These are phyloP conservation scores for Arvicanthis niloticus DNA, from an alignment of 2,113 vertebrate genomes.

Conservation along the genomic window DNA sequence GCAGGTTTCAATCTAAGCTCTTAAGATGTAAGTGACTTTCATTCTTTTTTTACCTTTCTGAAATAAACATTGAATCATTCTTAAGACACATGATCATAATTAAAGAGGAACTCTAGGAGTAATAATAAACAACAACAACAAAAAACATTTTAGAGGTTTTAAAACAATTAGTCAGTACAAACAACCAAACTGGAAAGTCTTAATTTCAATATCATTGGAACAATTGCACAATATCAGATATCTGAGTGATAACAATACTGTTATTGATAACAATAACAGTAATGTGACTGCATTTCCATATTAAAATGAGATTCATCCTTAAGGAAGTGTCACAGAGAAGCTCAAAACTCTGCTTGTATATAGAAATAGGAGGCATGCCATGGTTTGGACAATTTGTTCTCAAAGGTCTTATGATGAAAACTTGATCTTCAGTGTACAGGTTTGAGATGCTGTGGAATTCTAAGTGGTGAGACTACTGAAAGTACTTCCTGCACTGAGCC, in stretches of 20 bases:
- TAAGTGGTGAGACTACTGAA: not conserved
- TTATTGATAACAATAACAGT: not conserved
- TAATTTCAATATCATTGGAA: not conserved
- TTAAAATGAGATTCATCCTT: not conserved
- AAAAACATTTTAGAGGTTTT: not conserved
- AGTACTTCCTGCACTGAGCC: not conserved
- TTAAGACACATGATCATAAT: not conserved
- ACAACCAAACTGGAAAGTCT: not conserved
- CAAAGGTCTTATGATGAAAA: not conserved
- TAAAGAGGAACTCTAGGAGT: not conserved
- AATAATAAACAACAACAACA: not conserved
- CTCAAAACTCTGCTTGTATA: not conserved
- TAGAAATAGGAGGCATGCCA: not conserved
- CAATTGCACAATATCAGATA: not conserved
- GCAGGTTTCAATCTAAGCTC: constrained; percentile 12
- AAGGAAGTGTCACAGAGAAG: not conserved
- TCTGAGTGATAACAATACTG: not conserved
- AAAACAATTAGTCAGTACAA: not conserved
- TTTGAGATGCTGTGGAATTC: not conserved
- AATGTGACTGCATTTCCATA: not conserved
- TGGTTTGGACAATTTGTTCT: not conserved
- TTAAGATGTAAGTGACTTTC: not conserved
- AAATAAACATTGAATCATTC: not conserved
- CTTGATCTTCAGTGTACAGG: not conserved
- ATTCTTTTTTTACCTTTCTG: not conserved